Percentiles rank a stretch among this genome's conserved stretches.
Conservation (phyloP, 53 echinoderm and acorn worm species). For the Arbacia lixula region DNA sequence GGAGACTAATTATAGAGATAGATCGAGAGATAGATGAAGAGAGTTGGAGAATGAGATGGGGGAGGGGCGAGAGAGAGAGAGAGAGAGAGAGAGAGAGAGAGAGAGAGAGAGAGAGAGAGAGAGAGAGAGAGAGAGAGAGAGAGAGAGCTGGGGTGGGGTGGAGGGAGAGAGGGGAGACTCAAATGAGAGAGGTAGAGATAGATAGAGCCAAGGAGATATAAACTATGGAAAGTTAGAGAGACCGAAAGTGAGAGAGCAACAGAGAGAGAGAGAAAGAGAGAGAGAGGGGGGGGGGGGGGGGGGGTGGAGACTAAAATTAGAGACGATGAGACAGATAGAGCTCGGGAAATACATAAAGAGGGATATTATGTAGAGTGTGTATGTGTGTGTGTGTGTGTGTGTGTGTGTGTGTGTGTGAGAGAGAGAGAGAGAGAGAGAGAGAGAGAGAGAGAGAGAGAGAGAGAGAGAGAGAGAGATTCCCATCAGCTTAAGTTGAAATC, state of each 20-base stretch:
- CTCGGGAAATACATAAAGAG: too few relatives aligned
- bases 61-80: neutral
- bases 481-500: too few relatives aligned
- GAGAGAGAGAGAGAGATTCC: neutral
- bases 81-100: neutral
- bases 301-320: neutral
- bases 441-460: conserved; percentile 4
- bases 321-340: neutral
- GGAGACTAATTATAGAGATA: neutral
- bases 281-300: neutral
- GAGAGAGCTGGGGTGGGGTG: neutral
- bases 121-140: neutral
- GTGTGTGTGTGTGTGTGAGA: neutral
- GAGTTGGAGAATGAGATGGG: neutral
- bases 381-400: neutral
- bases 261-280: neutral
- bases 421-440: neutral
- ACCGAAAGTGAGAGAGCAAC: neutral
- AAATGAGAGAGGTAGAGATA: neutral
- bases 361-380: neutral
- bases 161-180: neutral
- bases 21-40: neutral
- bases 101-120: neutral
- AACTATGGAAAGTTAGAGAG: neutral
- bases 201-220: neutral